These are phyloP conservation scores for Oreochromis mossambicus DNA, from an alignment of 2,797 vertebrate species.

Conservation along the genomic window DNA sequence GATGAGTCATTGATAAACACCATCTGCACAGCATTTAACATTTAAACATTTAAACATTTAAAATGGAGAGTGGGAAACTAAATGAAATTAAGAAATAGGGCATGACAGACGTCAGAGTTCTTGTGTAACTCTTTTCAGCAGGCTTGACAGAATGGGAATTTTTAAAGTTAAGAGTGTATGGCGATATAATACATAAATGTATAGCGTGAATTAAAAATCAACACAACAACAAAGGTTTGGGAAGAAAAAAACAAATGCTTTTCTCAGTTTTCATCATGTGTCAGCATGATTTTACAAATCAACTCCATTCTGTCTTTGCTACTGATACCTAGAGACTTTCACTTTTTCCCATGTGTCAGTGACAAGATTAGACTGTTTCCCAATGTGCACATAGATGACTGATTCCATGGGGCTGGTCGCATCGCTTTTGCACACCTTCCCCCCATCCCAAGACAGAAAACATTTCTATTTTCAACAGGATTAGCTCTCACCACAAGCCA, in stretches of 20 bases:
- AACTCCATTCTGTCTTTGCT: slow-evolving; percentile 34
- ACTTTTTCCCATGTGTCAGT: slow-evolving; percentile 35
- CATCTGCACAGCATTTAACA: slow-evolving; percentile 18
- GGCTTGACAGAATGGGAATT: slow-evolving; percentile 12
- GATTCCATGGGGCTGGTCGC: slow-evolving; percentile 60
- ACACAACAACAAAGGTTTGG: slow-evolving; percentile 1
- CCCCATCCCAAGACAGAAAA: slow-evolving; percentile 53
- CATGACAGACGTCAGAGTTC: neutral
- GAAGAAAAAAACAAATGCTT: neutral
- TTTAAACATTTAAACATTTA: slow-evolving; percentile 16
- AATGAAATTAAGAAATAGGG: slow-evolving; percentile 5
- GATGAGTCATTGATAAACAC: slow-evolving; percentile 32
- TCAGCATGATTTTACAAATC: slow-evolving; percentile 49
- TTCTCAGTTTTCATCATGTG: slow-evolving; percentile 13
- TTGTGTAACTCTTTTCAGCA: neutral
- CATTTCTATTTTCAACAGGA: slow-evolving; percentile 72
- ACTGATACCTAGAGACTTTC: slow-evolving; percentile 40
- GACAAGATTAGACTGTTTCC: slow-evolving; percentile 75
- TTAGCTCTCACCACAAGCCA: slow-evolving; percentile 66
- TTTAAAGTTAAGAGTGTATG: slow-evolving; percentile 20
- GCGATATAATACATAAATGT: slow-evolving; percentile 17
- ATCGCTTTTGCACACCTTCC: slow-evolving; percentile 26
- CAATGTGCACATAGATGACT: slow-evolving; percentile 70
- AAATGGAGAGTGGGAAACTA: neutral
- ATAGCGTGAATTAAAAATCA: slow-evolving; percentile 21